Evolutionary conservation across 2,797 vertebrate genomes (phyloP).

Genomic region (Micropoecilia bifurca): DNA sequence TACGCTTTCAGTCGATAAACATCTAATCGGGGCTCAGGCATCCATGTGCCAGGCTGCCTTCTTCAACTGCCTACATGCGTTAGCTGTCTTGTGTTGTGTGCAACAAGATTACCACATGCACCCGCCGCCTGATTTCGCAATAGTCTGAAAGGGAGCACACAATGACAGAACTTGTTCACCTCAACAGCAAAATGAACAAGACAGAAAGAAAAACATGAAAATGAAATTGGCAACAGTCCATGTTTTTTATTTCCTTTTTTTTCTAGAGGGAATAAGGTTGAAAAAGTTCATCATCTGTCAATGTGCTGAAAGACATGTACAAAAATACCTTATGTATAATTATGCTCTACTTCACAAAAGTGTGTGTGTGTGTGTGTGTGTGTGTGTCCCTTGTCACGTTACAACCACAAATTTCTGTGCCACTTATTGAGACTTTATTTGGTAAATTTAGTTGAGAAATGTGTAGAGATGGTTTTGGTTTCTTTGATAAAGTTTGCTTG

Average conservation of each 20-base stretch:
- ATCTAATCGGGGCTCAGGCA: constrained; percentile 65
- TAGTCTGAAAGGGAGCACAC: neutral
- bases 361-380: no score
- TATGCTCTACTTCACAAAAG: neutral
- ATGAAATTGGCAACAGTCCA: constrained; percentile 14
- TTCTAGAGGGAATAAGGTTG: neutral
- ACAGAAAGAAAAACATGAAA: neutral
- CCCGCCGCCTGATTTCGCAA: constrained; percentile 18
- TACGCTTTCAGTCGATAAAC: constrained; percentile 66
- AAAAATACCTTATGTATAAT: neutral
- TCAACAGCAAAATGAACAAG: constrained; percentile 8
- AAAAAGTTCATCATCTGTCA: neutral
- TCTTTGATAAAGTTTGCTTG: neutral
- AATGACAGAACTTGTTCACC: neutral
- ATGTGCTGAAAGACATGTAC: neutral
- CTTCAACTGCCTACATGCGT: constrained; percentile 41
- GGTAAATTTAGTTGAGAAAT: neutral
- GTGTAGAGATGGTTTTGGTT: neutral
- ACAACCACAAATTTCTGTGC: neutral
- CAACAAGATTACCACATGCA: constrained; percentile 29
- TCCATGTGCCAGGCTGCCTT: constrained; percentile 40
- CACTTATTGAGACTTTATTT: neutral
- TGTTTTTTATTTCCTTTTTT: neutral
- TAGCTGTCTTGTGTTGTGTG: constrained; percentile 12
- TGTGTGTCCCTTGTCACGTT: neutral